Evolutionary conservation across 2,797 vertebrate genomes (phyloP), one percentile per base, ranked within the genome.

Genomic region (Dipus sagitta): DNA sequence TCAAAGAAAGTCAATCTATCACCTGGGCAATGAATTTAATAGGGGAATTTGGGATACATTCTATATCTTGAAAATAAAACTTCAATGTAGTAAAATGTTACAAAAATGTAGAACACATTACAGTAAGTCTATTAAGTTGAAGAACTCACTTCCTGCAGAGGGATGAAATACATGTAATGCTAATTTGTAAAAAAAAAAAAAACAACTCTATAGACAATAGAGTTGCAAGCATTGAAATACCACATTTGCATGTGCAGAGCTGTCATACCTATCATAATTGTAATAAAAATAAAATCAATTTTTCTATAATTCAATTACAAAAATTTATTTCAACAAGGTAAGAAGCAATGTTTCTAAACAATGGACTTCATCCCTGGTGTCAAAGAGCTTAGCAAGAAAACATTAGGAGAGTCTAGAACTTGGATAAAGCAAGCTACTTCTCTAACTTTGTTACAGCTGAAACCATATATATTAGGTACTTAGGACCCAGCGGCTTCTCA

Each of bases 121-220:
- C 47, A 83, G 58, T 24, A 65, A 90, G 71, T 64, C n/a, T 71
- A 86, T 75, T 80, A 82, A 92, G 54, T 65, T 54, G 92, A 97
- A 72, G 77, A 88, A 95, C 81, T 97, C 94, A 93, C 34, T n/a
- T 82, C 60, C 72, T 90, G 14, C 20, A 81, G 47, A 97, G 74
- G 81, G 74, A 18, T 86, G 90, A 52, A 86, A 77, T 24, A 96
- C 96, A 93, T 85, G 83, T 86, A 81, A 80, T 94, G 93, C 94
- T 97, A 97, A 96, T 94, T 94, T 95, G 34, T 52, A 95, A 83
- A 91, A 97, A 94, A n/a, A n/a, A n/a, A n/a, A n/a, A n/a, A n/a
- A n/a, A n/a, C n/a, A n/a, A n/a, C 28, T 79, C 17, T 58, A 84
- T 67, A 75, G 92, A 95, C 84, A 23, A 17, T 20, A 26, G 8